Evolutionary conservation across 1,140 invertebrate species (phyloP).

Genomic region (Yoshiicerus persimilis): DNA sequence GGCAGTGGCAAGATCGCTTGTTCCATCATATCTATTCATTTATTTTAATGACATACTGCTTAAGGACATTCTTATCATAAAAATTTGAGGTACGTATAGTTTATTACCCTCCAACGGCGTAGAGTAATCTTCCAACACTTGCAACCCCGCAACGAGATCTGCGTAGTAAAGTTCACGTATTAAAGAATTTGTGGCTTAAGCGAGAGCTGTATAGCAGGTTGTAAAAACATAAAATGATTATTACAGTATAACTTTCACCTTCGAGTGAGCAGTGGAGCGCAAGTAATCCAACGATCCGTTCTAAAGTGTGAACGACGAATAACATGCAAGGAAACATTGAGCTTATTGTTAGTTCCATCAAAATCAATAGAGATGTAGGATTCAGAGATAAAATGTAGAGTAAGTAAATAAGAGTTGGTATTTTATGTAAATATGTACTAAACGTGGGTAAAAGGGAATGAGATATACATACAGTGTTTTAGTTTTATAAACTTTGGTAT

Average conservation of each 20-base stretch:
- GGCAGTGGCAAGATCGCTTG: slow-evolving; percentile 65
- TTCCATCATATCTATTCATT: slow-evolving; percentile 64
- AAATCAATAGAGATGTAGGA: neutral
- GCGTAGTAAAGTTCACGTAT: slow-evolving; percentile 45
- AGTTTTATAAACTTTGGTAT: too few species aligned
- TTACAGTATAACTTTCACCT: slow-evolving; percentile 3
- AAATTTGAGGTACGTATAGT: slow-evolving; percentile 40
- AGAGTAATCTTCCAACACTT: slow-evolving; percentile 62
- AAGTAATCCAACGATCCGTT: slow-evolving; percentile 64
- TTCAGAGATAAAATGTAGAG: too few species aligned
- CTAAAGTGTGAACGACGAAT: slow-evolving; percentile 44
- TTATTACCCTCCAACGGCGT: slow-evolving; percentile 65
- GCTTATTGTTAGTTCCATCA: neutral
- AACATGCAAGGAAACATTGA: neutral
- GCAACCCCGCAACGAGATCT: slow-evolving; percentile 65
- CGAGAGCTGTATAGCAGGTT: neutral
- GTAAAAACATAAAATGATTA: neutral
- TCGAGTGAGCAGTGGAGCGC: slow-evolving; percentile 65
- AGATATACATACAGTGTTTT: too few species aligned
- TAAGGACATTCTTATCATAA: neutral
- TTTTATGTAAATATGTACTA: too few species aligned
- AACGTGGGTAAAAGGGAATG: too few species aligned
- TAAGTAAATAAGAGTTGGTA: too few species aligned
- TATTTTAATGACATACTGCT: neutral
- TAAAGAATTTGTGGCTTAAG: neutral